Conservation (phyloP, 2,888 invertebrate genomes). For the Nemotelus pantherinus region DNA sequence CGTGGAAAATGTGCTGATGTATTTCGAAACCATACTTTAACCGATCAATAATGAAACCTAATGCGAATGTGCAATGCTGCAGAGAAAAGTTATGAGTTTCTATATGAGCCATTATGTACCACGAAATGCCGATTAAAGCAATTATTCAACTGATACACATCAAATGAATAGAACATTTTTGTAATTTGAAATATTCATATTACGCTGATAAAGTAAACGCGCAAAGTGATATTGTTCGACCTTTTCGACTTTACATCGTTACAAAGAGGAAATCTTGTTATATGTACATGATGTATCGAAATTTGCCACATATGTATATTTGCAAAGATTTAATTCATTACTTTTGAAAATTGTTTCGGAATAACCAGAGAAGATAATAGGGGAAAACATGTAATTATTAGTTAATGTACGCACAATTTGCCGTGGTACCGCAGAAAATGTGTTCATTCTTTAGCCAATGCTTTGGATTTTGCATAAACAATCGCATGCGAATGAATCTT, state of each 20-base stretch:
- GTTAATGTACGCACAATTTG: too few relatives aligned
- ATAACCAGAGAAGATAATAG: too few relatives aligned
- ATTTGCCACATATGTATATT: too few relatives aligned
- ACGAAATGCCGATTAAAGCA: constrained; percentile 40
- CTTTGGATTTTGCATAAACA: too few relatives aligned
- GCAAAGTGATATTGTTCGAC: constrained; percentile 42
- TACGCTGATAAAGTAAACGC: constrained; percentile 43
- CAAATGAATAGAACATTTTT: constrained; percentile 17
- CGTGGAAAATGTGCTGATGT: not conserved
- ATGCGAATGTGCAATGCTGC: not conserved
- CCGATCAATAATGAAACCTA: not conserved
- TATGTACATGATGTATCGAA: too few relatives aligned
- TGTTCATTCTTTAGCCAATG: too few relatives aligned
- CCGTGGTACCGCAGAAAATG: too few relatives aligned
- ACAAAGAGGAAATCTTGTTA: too few relatives aligned
- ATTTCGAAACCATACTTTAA: not conserved
- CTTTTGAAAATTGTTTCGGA: too few relatives aligned
- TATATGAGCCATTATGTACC: not conserved
- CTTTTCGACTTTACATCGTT: constrained; percentile 28
- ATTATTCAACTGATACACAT: constrained; percentile 36
- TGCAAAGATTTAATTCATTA: too few relatives aligned
- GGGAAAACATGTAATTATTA: too few relatives aligned
- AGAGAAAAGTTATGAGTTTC: not conserved
- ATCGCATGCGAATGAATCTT: too few relatives aligned
- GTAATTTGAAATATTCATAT: constrained; percentile 34